These are phyloP conservation scores for Heterohyrax brucei DNA, from an alignment of 2,797 vertebrate genomes.

Conservation along the genomic window DNA sequence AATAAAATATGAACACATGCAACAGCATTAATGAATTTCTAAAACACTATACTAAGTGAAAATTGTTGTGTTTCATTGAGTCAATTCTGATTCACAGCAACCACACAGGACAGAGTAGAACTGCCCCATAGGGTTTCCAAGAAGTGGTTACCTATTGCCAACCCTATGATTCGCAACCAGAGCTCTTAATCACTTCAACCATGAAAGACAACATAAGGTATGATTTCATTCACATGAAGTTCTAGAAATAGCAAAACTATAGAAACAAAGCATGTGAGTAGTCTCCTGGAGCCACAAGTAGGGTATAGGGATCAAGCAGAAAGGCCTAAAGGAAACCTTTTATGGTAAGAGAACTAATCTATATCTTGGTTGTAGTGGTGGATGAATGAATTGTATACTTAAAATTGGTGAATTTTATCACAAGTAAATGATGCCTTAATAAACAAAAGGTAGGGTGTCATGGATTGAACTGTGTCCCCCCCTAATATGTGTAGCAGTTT, in stretches of 20 bases:
- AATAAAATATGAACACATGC: background rate
- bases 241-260: background rate
- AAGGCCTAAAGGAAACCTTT: background rate
- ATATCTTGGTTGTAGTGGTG: background rate
- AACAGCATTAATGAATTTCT: background rate
- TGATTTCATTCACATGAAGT: background rate
- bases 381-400: background rate
- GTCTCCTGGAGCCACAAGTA: background rate
- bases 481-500: no score
- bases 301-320: background rate
- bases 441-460: background rate
- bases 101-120: no score
- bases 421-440: background rate
- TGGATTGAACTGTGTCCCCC: no score
- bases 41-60: no score
- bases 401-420: background rate
- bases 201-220: background rate
- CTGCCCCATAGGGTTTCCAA: no score
- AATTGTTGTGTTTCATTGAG: no score
- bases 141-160: no score
- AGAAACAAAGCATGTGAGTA: background rate
- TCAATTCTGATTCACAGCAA: no score
- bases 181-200: background rate
- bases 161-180: no score
- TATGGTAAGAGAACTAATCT: background rate